These are phyloP conservation scores for Julus scandinavius DNA, from an alignment of 2,888 invertebrate species.

Conservation along the genomic window DNA sequence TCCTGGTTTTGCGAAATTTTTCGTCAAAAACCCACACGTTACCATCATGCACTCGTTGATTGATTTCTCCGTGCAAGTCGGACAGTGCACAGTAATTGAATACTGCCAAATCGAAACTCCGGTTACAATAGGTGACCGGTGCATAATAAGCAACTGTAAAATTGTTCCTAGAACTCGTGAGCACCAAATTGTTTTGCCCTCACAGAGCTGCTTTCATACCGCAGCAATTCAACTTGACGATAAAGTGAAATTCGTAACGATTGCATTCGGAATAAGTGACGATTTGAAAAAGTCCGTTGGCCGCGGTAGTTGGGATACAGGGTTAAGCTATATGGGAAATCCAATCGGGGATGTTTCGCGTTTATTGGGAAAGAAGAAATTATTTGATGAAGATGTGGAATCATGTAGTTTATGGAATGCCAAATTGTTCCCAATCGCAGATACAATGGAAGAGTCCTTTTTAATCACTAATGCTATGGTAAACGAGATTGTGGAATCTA, in stretches of 20 bases:
- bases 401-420: slow-evolving; percentile 59
- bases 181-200: slow-evolving; percentile 57
- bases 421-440: slow-evolving; percentile 59
- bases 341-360: slow-evolving; percentile 51
- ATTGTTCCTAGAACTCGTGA: background rate
- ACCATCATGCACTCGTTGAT: slow-evolving; percentile 64
- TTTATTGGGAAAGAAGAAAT: background rate
- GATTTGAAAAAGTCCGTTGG: slow-evolving; percentile 58
- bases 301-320: background rate
- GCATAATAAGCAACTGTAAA: slow-evolving; percentile 66
- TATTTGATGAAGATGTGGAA: slow-evolving; percentile 50
- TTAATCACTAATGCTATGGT: slow-evolving; percentile 58
- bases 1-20: slow-evolving; percentile 13
- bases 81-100: slow-evolving; percentile 63
- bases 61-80: slow-evolving; percentile 60
- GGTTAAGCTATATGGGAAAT: slow-evolving; percentile 57
- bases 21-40: slow-evolving; percentile 43
- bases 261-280: slow-evolving; percentile 60
- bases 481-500: slow-evolving; percentile 2
- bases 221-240: slow-evolving; percentile 58
- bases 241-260: slow-evolving; percentile 59
- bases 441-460: slow-evolving; percentile 59
- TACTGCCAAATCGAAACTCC: slow-evolving; percentile 65
- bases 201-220: slow-evolving; percentile 60
- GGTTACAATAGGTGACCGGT: slow-evolving; percentile 62